These are phyloP conservation scores for Empidonax alnorum DNA, from an alignment of 2,113 vertebrate genomes.

Conservation along the genomic window DNA sequence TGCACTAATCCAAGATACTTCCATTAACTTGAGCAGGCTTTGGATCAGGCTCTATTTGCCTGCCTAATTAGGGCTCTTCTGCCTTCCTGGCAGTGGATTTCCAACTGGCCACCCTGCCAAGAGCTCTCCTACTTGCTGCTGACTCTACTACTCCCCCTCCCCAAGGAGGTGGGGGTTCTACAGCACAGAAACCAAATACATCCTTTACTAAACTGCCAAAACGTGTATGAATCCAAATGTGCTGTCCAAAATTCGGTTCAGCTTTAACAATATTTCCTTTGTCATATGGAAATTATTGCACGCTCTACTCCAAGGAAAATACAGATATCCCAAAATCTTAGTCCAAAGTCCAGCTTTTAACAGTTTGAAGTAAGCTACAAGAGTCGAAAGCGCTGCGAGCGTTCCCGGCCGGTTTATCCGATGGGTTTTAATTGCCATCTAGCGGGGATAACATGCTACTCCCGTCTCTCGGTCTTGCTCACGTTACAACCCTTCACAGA, in stretches of 20 bases:
- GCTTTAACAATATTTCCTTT: constrained; percentile 30
- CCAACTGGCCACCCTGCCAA: constrained; percentile 11
- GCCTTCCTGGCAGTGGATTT: neutral
- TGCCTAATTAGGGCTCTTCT: constrained; percentile 12
- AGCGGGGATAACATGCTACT: neutral
- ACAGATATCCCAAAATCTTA: neutral
- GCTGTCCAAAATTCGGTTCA: constrained; percentile 2
- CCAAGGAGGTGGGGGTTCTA: constrained; percentile 43
- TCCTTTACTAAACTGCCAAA: constrained; percentile 35
- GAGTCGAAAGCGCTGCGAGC: neutral
- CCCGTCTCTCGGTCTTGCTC: neutral
- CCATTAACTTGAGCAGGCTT: constrained; percentile 3
- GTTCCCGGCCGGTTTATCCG: neutral
- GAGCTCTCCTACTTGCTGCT: constrained; percentile 58
- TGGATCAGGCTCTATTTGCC: neutral
- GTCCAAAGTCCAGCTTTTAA: neutral
- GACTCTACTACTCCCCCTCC: constrained; percentile 44
- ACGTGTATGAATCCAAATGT: neutral
- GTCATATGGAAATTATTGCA: constrained; percentile 39
- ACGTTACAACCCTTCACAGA: neutral
- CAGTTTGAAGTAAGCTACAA: neutral
- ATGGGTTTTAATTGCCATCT: constrained; percentile 52
- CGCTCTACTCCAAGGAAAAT: constrained; percentile 30
- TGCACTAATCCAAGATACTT: neutral
- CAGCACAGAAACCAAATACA: constrained; percentile 36